These are phyloP conservation scores for Thermophis baileyi DNA, from an alignment of 2,113 vertebrate genomes.

Conservation along the genomic window DNA sequence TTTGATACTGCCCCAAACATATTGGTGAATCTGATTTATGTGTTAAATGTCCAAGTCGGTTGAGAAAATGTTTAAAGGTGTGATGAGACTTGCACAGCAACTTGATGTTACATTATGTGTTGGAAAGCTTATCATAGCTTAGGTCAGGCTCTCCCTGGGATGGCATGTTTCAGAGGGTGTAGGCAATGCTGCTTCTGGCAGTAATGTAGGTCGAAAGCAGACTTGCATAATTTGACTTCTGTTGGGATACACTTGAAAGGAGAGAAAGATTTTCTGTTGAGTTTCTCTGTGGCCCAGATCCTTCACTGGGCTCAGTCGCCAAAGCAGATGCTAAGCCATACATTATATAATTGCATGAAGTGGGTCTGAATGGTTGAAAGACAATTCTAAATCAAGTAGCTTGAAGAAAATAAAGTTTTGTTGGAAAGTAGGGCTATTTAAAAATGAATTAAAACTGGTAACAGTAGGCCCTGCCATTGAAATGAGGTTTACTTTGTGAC, in stretches of 20 bases:
- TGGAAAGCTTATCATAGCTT: not conserved
- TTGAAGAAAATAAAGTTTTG: not conserved
- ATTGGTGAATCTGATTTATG: not conserved
- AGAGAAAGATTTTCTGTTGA: not conserved
- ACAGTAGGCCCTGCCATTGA: not conserved
- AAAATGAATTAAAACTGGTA: not conserved
- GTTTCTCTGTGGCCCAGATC: not conserved
- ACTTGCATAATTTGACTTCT: not conserved
- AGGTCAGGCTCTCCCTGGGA: constrained; percentile 10
- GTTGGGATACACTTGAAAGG: not conserved
- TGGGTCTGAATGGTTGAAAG: not conserved
- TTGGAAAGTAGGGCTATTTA: not conserved
- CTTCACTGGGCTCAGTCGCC: not conserved
- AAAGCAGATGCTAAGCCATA: not conserved
- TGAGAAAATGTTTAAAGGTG: not conserved
- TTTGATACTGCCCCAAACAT: not conserved
- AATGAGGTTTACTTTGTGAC: constrained; percentile 9
- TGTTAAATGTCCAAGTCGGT: not conserved
- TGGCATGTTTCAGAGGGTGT: constrained; percentile 18
- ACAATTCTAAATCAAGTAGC: not conserved
- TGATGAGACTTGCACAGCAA: not conserved
- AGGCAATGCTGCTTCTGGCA: constrained; percentile 12
- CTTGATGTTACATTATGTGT: not conserved
- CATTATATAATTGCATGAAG: not conserved
- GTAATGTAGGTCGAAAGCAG: not conserved